Evolutionary conservation across 2,797 vertebrate species (phyloP).

Genomic region (Odontamblyopus rebecca): DNA sequence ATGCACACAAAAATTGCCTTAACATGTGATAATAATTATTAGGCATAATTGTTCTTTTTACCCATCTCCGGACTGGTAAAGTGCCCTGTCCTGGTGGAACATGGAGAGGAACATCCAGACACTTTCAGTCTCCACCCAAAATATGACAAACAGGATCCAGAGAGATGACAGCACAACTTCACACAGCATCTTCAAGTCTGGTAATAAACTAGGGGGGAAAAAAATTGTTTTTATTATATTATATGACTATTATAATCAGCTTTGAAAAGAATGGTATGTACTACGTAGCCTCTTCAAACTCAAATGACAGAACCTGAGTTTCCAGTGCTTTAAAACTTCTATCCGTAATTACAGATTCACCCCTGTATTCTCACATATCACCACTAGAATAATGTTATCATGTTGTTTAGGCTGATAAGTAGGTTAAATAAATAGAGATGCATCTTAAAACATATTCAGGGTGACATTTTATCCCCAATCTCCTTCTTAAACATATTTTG

Average conservation of each 20-base stretch:
- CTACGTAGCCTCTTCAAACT: no score
- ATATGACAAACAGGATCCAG: constrained; percentile 84
- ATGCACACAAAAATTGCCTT: constrained; percentile 50
- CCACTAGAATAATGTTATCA: no score
- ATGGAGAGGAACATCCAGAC: constrained; percentile 83
- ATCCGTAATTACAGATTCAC: no score
- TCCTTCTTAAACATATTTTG: no score
- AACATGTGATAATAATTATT: not conserved
- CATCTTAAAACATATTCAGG: no score
- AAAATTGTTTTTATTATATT: not conserved
- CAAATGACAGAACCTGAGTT: no score
- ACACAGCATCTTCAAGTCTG: constrained; percentile 78
- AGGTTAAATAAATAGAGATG: no score
- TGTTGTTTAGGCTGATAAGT: no score
- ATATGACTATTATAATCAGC: not conserved
- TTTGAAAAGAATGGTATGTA: no score
- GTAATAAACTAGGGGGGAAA: constrained; percentile 1
- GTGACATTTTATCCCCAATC: no score
- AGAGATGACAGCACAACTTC: constrained; percentile 81
- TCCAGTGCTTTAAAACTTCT: no score
- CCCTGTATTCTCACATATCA: no score
- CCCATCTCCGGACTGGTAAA: constrained; percentile 80
- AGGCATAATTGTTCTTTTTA: constrained; percentile 35
- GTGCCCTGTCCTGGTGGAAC: constrained; percentile 77
- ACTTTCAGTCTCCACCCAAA: constrained; percentile 84